These are phyloP conservation scores for Sander lucioperca DNA, from an alignment of 2,113 vertebrate genomes.

Conservation along the genomic window DNA sequence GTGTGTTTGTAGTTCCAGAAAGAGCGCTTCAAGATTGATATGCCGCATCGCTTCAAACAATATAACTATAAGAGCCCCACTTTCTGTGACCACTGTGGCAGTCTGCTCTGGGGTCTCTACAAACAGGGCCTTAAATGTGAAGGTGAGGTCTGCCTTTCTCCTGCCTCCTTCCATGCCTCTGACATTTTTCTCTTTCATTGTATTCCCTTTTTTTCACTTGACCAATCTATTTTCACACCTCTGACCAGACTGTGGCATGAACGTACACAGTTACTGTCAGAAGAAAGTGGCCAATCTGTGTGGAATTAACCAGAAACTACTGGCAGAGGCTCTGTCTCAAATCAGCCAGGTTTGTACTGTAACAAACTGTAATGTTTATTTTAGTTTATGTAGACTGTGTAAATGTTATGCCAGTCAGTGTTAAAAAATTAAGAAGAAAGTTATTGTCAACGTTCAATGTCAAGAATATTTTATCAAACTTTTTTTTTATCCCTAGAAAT, in stretches of 20 bases:
- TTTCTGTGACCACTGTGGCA: constrained; percentile 99
- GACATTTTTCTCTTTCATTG: constrained; percentile 5
- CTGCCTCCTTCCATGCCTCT: neutral
- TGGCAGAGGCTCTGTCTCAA: constrained; percentile 95
- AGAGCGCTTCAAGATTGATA: constrained; percentile 98
- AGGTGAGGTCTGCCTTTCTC: constrained; percentile 79
- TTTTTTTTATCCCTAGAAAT: constrained; percentile 81
- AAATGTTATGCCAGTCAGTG: neutral
- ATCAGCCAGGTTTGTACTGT: constrained; percentile 86
- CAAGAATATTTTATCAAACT: neutral
- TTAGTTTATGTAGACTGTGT: neutral
- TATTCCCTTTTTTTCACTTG: neutral
- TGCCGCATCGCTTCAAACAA: constrained; percentile 95
- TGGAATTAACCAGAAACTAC: constrained; percentile 98
- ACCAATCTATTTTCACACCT: neutral
- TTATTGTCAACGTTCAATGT: neutral
- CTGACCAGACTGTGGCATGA: constrained; percentile 93
- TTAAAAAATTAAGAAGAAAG: neutral
- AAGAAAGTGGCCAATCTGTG: constrained; percentile 97
- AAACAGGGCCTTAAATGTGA: constrained; percentile 97
- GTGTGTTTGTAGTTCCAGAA: constrained; percentile 92
- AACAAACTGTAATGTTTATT: neutral
- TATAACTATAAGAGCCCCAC: constrained; percentile 98
- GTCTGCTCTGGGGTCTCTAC: constrained; percentile 96
- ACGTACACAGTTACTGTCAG: constrained; percentile 93